Conservation (phyloP, 2,888 invertebrate species). For the Orthosia gracilis region DNA sequence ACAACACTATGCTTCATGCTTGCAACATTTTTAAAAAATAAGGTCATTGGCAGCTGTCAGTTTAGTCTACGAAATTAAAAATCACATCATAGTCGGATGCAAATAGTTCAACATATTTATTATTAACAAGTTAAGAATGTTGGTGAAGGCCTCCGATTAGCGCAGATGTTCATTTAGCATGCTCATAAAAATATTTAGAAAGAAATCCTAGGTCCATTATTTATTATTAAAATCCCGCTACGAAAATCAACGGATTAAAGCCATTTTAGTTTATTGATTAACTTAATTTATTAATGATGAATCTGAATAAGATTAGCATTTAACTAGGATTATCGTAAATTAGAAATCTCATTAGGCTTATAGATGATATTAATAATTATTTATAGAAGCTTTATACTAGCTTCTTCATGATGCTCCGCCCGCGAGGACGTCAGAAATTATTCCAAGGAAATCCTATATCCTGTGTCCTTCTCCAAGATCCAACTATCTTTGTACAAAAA, state of each 20-base stretch:
- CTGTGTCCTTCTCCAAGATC: background rate
- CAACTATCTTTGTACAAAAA: background rate
- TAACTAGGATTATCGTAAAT: slow-evolving; percentile 1
- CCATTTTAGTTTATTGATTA: slow-evolving; percentile 18
- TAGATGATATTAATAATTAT: background rate
- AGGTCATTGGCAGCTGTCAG: no score
- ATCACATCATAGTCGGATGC: no score
- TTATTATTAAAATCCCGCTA: slow-evolving; percentile 16
- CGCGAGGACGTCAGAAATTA: background rate
- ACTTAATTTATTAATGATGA: slow-evolving; percentile 18
- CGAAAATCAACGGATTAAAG: slow-evolving; percentile 1
- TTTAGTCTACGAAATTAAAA: no score
- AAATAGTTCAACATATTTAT: background rate
- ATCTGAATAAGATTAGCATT: slow-evolving; percentile 20
- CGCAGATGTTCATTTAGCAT: slow-evolving; percentile 29
- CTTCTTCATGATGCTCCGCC: background rate
- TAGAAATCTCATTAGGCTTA: background rate
- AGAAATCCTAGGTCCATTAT: slow-evolving; percentile 5
- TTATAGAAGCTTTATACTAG: background rate
- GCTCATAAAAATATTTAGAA: slow-evolving; percentile 23
- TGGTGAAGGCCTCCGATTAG: background rate
- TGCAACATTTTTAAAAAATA: no score
- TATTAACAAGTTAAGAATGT: background rate
- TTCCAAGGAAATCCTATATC: background rate
- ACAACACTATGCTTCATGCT: no score